Conservation (phyloP, 2,888 invertebrate species). For the Noctua janthe region DNA sequence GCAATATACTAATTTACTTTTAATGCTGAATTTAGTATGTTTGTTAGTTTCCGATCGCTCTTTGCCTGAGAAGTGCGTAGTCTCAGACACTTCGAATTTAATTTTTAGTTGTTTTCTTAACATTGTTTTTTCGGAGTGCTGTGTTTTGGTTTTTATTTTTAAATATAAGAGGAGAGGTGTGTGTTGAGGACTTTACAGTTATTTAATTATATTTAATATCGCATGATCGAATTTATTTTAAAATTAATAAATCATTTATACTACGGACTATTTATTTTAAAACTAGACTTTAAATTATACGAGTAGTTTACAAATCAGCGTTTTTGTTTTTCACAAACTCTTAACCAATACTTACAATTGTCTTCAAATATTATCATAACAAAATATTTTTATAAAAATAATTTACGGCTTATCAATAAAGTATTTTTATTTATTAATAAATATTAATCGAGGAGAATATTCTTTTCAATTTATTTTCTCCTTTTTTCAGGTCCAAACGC, state of each 20-base stretch:
- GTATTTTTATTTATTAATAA: not conserved
- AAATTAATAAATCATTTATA: not conserved
- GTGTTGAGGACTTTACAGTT: not conserved
- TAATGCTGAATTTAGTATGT: conserved; percentile 67
- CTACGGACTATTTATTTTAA: not conserved
- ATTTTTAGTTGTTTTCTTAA: not conserved
- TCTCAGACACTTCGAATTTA: conserved; percentile 11
- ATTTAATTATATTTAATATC: too few relatives aligned
- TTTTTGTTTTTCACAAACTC: not conserved
- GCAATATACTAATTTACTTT: conserved; percentile 77
- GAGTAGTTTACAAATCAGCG: not conserved
- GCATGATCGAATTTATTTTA: not conserved
- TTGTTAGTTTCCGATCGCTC: conserved; percentile 72
- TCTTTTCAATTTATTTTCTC: not conserved
- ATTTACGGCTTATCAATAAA: not conserved
- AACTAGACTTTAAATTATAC: too few relatives aligned
- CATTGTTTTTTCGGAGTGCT: conserved; percentile 6
- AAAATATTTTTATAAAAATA: not conserved
- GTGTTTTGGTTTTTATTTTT: conserved; percentile 9
- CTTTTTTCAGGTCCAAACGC: conserved; percentile 71
- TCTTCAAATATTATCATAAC: not conserved
- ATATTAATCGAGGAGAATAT: too few relatives aligned
- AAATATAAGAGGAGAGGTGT: conserved; percentile 15
- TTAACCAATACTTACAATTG: not conserved
- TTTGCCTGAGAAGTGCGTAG: conserved; percentile 66